Conservation (phyloP, 2,888 invertebrate species). For the Lasioglossum lativentre region DNA sequence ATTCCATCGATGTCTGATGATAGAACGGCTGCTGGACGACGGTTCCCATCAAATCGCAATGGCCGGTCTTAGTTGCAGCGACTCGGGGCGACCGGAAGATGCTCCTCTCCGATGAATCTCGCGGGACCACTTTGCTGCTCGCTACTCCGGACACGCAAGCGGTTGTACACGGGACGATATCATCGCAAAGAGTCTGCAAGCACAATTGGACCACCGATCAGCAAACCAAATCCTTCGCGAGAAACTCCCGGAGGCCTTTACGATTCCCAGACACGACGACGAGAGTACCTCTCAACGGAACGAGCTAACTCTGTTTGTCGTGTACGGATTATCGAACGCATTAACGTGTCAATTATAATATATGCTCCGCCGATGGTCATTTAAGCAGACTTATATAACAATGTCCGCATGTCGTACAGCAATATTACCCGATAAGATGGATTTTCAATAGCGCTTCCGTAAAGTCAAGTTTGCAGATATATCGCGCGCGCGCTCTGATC, state of each 20-base stretch:
- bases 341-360: constrained; percentile 4
- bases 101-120: constrained; percentile 70
- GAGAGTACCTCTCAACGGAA: background rate
- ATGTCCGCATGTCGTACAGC: background rate
- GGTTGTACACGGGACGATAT: constrained; percentile 52
- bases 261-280: background rate
- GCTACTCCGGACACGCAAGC: constrained; percentile 72
- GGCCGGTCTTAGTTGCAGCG: constrained; percentile 63
- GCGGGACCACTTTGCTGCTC: constrained; percentile 65
- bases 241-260: background rate
- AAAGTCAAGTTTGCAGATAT: background rate
- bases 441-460: background rate
- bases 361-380: background rate
- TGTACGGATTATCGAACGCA: background rate
- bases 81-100: constrained; percentile 60
- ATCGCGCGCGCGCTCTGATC: background rate
- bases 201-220: background rate
- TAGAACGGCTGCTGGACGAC: constrained; percentile 59
- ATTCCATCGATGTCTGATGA: constrained; percentile 73
- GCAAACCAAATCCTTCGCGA: background rate
- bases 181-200: constrained; percentile 44
- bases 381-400: background rate
- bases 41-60: constrained; percentile 61
- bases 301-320: background rate
- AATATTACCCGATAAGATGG: background rate